A percentile compares a stretch with the other conserved stretches of the same genome.
Conservation (phyloP, 2,113 vertebrate genomes). For the Dolichallabes microphthalmus region DNA sequence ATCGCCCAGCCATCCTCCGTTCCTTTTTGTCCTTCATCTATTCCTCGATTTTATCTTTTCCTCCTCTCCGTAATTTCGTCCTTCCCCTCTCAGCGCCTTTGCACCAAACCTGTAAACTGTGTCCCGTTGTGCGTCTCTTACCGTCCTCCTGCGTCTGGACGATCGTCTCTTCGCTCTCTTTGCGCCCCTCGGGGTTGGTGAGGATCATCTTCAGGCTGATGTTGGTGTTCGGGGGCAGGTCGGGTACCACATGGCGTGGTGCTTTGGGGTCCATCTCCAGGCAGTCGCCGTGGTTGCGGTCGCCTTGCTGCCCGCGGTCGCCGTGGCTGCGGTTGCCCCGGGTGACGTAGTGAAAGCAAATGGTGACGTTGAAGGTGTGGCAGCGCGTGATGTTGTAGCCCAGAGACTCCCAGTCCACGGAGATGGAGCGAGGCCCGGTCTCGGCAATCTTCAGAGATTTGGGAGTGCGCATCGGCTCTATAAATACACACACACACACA, state of each 20-base stretch:
- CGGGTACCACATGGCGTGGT: slow-evolving; percentile 88
- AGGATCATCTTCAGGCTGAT: slow-evolving; percentile 98
- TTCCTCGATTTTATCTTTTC: too few species aligned
- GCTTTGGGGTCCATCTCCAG: slow-evolving; percentile 99
- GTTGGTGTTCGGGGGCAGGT: slow-evolving; percentile 92
- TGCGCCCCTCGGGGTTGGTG: slow-evolving; percentile 95
- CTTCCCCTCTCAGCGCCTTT: not conserved
- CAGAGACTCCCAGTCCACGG: slow-evolving; percentile 96
- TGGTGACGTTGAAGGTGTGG: slow-evolving; percentile 98
- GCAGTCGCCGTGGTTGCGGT: slow-evolving; percentile 89
- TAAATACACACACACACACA: slow-evolving; percentile 15
- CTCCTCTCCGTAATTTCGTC: not conserved
- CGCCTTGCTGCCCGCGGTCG: slow-evolving; percentile 75
- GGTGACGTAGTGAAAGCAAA: slow-evolving; percentile 93
- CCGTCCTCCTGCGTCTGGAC: slow-evolving; percentile 98
- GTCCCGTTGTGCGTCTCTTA: slow-evolving; percentile 56
- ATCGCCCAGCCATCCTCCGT: not conserved
- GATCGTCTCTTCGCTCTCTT: slow-evolving; percentile 94
- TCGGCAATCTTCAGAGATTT: slow-evolving; percentile 95
- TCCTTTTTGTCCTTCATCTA: not conserved
- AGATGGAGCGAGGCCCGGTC: slow-evolving; percentile 88
- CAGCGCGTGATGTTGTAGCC: slow-evolving; percentile 99
- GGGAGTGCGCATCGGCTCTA: slow-evolving; percentile 97
- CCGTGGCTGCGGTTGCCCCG: slow-evolving; percentile 87
- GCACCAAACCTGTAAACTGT: not conserved